These are phyloP conservation scores for Regulus satrapa DNA, from an alignment of 2,113 vertebrate species.

Conservation along the genomic window DNA sequence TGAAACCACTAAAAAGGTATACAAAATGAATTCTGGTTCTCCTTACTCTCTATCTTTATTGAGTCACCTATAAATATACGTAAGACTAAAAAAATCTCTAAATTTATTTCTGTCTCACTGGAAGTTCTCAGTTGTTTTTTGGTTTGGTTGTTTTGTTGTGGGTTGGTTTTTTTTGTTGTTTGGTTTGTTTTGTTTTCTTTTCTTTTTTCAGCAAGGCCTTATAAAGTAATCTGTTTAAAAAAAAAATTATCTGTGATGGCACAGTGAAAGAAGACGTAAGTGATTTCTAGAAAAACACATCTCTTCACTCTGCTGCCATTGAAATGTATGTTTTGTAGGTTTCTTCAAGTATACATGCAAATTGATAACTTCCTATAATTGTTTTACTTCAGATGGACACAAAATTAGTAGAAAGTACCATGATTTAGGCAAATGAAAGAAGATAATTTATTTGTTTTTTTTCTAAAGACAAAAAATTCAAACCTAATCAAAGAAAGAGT, in stretches of 20 bases:
- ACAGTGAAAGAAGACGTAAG: not conserved
- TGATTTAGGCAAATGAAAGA: not conserved
- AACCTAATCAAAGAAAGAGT: not conserved
- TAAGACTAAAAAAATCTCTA: not conserved
- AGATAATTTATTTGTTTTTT: not conserved
- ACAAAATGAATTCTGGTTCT: not conserved
- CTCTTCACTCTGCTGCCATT: not conserved
- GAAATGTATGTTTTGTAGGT: not conserved
- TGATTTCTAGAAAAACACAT: not conserved
- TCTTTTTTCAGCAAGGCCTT: not conserved
- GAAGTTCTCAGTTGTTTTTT: not conserved
- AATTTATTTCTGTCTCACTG: not conserved
- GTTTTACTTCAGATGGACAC: not conserved
- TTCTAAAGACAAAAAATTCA: not conserved
- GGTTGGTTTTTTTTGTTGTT: too few relatives aligned
- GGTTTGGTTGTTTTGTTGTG: too few relatives aligned
- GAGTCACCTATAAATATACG: not conserved
- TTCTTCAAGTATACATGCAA: not conserved
- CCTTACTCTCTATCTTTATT: not conserved
- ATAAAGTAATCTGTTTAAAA: not conserved
- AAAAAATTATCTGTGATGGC: not conserved
- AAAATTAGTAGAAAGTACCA: not conserved
- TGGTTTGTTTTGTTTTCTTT: too few relatives aligned
- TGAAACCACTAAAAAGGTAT: not conserved
- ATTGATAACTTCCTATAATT: not conserved